Base-by-base conservation (phyloP, 2,888 invertebrate genomes). In the Synergus laeviventris region DNA sequence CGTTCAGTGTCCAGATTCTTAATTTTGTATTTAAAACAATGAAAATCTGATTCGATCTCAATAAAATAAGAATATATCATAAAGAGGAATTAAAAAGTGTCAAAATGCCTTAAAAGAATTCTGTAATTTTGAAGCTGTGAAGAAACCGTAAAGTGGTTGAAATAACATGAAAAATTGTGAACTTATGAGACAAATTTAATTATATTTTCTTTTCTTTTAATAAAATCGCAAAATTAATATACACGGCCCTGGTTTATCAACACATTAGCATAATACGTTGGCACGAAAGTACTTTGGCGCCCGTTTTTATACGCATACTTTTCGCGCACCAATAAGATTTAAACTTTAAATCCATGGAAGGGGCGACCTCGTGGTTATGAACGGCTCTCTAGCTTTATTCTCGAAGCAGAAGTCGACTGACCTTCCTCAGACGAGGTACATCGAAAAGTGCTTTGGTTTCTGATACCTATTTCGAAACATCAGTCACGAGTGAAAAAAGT, bases 271-370 rank as follows among this genome's bases (percentile, higher is more conserved):
- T 88, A 89, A 89, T 89, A 88, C 89, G 90, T 90, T 89, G 88
- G 86, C 78, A 77, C 79, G 77, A 81, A 38, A 49, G 31, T 59
- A 70, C 11, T 49, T 77, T 77, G 78, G 85, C 87, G 87, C 90
- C 89, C 88, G 87, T 86, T 90, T 90, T 86, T 85, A 82, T 59
- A 90, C 90, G 90, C 90, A 89, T 59, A 84, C 73, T 16, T 42
- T 7, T 39, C 76, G 89, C 90, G 90, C 90, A 79, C 90, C 90
- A 90, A 90, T 90, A 76, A 81, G 81, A 89, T 90, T 90, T 85
- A 86, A 89, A 89, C 83, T 77, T 60, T 59, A 38, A 49, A 54
- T 42, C 39, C n/a, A 31, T 70, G 79, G 83, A 84, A 87, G 89
- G 86, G 86, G 83, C 84, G 85, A 86, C 90, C 90, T 90, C 90